Evolutionary conservation across 1,140 invertebrate genomes (phyloP).

Genomic region (Paraescarpia echinospica): DNA sequence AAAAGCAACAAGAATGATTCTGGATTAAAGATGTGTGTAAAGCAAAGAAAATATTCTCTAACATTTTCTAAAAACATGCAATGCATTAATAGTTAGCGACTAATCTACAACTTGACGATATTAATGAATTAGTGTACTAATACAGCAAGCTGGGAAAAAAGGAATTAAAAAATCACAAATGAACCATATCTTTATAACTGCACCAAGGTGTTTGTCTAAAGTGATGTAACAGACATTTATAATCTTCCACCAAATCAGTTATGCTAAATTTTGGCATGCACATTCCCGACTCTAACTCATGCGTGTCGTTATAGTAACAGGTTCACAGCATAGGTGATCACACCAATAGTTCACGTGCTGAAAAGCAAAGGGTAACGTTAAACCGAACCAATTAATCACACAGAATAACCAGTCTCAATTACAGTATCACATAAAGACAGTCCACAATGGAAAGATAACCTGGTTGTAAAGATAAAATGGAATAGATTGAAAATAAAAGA

Average conservation of each 20-base stretch:
- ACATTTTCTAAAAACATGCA: background rate
- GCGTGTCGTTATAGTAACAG: background rate
- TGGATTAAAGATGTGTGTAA: background rate
- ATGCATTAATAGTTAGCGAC: background rate
- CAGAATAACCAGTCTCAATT: background rate
- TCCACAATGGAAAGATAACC: background rate
- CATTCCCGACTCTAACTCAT: background rate
- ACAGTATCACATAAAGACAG: background rate
- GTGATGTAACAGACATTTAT: background rate
- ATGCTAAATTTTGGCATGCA: background rate
- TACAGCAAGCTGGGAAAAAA: background rate
- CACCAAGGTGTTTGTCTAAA: background rate
- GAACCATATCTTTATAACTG: background rate
- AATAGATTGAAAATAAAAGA: background rate
- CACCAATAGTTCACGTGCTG: background rate
- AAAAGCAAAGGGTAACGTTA: background rate
- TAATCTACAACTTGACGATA: background rate
- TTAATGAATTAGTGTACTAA: background rate
- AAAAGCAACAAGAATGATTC: background rate
- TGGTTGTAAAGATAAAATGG: background rate
- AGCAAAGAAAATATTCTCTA: background rate
- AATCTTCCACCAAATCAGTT: background rate
- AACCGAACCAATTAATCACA: background rate
- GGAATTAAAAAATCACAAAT: background rate
- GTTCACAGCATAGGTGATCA: background rate